These are phyloP conservation scores for Prunella fulvescens DNA, from an alignment of 2,113 vertebrate genomes.

Conservation along the genomic window DNA sequence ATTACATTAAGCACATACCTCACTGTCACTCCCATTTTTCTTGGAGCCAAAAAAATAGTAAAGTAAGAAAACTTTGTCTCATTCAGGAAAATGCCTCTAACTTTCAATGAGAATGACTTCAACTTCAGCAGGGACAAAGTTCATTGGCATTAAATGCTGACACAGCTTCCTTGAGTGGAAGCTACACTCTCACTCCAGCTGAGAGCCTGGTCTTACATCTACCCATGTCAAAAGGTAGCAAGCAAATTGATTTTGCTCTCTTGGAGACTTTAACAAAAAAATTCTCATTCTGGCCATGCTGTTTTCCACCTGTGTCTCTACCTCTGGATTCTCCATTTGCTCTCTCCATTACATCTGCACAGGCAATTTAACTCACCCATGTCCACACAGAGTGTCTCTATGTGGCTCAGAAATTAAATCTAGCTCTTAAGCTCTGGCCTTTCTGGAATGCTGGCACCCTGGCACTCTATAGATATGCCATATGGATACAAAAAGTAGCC, in stretches of 20 bases:
- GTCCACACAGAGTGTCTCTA: not conserved
- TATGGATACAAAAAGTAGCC: conserved; percentile 46
- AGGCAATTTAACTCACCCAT: not conserved
- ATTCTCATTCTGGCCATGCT: not conserved
- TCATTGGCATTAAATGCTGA: not conserved
- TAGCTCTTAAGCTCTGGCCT: conserved; percentile 5
- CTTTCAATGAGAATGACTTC: not conserved
- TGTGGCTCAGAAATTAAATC: not conserved
- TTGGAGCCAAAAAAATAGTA: not conserved
- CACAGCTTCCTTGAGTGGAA: not conserved
- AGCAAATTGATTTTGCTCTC: not conserved
- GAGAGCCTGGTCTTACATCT: not conserved
- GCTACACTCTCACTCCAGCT: not conserved
- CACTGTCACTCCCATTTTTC: not conserved
- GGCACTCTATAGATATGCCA: conserved; percentile 25
- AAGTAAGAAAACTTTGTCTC: not conserved
- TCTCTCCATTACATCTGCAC: not conserved
- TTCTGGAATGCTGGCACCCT: conserved; percentile 25
- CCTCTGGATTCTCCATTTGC: not conserved
- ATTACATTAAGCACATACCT: not conserved
- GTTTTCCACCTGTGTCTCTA: not conserved
- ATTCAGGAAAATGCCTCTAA: too few species aligned
- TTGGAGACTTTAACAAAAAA: not conserved
- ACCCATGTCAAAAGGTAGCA: not conserved
- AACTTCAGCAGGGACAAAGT: not conserved